Conservation (phyloP, 2,888 invertebrate genomes). For the Sturmia bella region DNA sequence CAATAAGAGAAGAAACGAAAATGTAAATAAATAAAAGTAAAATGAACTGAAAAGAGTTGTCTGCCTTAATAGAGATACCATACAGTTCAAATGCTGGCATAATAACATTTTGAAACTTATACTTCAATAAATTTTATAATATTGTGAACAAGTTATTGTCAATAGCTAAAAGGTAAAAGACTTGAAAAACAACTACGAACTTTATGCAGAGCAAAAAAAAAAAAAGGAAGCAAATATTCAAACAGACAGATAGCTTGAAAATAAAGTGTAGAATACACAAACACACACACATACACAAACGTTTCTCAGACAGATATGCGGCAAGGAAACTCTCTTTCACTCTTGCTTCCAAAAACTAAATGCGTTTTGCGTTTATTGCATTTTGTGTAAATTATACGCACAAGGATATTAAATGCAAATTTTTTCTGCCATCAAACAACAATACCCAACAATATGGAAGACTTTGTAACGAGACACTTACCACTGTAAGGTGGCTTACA, state of each 20-base stretch:
- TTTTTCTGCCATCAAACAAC: conserved; percentile 48
- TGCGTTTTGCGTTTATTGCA: conserved; percentile 82
- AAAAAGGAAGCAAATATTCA: neutral
- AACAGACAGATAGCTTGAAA: conserved; percentile 17
- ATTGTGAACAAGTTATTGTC: conserved; percentile 68
- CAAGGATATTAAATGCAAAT: conserved; percentile 82
- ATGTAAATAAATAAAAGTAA: too few species aligned
- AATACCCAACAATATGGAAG: conserved; percentile 28
- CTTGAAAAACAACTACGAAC: conserved; percentile 18
- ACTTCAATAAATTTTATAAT: conserved; percentile 67
- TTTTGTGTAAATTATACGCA: conserved; percentile 82
- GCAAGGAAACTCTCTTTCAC: neutral
- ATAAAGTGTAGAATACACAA: conserved; percentile 2
- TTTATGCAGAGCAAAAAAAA: neutral
- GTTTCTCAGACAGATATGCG: neutral
- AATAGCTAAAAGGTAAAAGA: conserved; percentile 68
- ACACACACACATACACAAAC: neutral
- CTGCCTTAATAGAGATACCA: conserved; percentile 27
- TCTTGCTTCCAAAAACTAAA: conserved; percentile 68
- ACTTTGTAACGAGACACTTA: conserved; percentile 23
- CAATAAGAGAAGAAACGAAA: neutral
- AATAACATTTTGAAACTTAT: conserved; percentile 68
- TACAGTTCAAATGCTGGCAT: conserved; percentile 59
- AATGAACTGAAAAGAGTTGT: conserved; percentile 36
- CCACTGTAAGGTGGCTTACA: conserved; percentile 13